These are phyloP conservation scores for Heliornis fulica DNA, from an alignment of 2,113 vertebrate genomes.

Conservation along the genomic window DNA sequence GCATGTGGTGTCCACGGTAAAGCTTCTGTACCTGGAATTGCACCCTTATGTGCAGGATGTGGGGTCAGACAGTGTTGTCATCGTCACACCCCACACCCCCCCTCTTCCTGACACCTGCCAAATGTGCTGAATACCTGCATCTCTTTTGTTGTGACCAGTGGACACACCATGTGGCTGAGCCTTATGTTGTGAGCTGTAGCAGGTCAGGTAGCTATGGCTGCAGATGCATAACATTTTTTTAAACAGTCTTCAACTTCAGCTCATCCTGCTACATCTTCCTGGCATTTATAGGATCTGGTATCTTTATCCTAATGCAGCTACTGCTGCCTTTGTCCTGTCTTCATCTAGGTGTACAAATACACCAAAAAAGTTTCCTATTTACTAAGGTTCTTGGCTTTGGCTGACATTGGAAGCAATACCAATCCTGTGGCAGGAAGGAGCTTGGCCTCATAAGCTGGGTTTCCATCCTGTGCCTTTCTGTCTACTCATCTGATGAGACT, in stretches of 20 bases:
- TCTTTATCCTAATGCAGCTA: background rate
- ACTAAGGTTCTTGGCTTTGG: background rate
- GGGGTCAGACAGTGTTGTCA: background rate
- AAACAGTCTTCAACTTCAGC: background rate
- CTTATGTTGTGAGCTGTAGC: background rate
- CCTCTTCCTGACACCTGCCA: background rate
- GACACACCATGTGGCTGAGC: background rate
- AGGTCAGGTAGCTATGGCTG: background rate
- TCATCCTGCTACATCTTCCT: background rate
- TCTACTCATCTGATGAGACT: background rate
- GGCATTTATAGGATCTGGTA: background rate
- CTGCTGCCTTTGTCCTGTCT: background rate
- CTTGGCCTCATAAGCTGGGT: slow-evolving; percentile 16
- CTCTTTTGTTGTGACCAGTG: background rate
- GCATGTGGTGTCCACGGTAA: slow-evolving; percentile 6
- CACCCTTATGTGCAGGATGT: background rate
- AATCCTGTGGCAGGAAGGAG: background rate
- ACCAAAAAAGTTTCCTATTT: background rate
- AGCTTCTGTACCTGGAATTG: background rate
- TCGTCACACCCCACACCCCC: background rate
- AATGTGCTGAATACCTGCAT: background rate
- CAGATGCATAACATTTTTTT: background rate
- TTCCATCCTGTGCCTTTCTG: background rate
- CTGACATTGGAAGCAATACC: background rate
- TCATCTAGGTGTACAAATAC: background rate